These are phyloP conservation scores for Aphyosemion australe DNA, from an alignment of 2,113 vertebrate species.

Conservation along the genomic window DNA sequence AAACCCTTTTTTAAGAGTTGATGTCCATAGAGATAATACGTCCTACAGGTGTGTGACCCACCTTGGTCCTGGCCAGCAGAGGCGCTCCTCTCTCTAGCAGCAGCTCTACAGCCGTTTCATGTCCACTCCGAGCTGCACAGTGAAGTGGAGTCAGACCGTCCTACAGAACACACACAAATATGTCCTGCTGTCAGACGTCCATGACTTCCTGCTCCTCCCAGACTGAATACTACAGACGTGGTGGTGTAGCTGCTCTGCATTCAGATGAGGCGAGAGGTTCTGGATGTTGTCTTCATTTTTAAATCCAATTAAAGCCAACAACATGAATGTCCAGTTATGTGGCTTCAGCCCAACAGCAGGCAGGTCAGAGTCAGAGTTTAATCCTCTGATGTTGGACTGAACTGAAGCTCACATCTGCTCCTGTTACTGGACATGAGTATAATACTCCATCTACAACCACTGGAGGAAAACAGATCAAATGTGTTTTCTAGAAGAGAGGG, in stretches of 20 bases:
- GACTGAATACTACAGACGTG: no score
- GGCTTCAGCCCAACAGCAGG: background rate
- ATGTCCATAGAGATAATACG: background rate
- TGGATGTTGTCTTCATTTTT: background rate
- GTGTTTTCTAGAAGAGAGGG: no score
- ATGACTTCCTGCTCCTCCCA: no score
- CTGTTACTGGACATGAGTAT: background rate
- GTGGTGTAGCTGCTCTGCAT: no score
- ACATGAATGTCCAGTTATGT: background rate
- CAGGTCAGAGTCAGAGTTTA: slow-evolving; percentile 5
- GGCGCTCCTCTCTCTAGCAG: slow-evolving; percentile 94
- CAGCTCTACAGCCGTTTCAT: slow-evolving; percentile 92
- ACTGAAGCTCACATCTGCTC: slow-evolving; percentile 13
- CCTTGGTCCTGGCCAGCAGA: slow-evolving; percentile 95
- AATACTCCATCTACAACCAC: background rate
- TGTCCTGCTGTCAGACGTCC: no score
- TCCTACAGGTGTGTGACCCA: slow-evolving; percentile 33
- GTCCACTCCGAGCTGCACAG: slow-evolving; percentile 94
- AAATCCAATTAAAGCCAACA: slow-evolving; percentile 4
- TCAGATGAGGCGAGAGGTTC: no score
- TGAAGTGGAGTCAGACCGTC: slow-evolving; percentile 96
- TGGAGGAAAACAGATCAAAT: no score
- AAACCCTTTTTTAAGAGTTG: no score
- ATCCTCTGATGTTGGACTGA: slow-evolving; percentile 6
- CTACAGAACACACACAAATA: slow-evolving; percentile 63